phyloP scores from a whole-genome alignment of 1,140 invertebrate species.

The Cyrtorhinus lividipennis region DNA sequence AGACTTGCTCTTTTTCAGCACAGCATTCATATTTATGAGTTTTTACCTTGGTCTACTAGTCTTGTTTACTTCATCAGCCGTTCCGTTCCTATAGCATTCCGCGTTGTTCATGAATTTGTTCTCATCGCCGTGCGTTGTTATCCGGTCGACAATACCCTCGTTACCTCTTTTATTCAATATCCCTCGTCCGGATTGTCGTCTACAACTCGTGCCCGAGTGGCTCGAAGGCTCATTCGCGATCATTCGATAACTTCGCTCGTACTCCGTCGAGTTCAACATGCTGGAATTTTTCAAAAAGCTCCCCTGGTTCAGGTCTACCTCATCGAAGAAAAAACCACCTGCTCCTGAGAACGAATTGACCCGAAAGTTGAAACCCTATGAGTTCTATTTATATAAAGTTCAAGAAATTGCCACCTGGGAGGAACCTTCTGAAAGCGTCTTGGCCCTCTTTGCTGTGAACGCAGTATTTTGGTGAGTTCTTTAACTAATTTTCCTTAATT shows the following conservation, averaged over 20 bases:
- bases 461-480: conserved; percentile 16
- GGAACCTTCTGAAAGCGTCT: neutral
- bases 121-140: neutral
- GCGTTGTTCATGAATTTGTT: neutral
- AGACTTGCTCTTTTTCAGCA: neutral
- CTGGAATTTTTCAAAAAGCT: neutral
- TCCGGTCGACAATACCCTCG: neutral
- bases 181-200: no score
- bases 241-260: neutral
- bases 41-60: neutral
- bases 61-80: neutral
- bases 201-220: no score
- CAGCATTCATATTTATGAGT: neutral
- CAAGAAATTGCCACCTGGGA: conserved; percentile 15
- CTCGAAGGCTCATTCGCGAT: neutral
- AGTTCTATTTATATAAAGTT: conserved; percentile 16
- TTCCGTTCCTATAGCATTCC: neutral
- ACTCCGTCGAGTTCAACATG: neutral
- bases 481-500: no score
- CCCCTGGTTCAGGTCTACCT: neutral
- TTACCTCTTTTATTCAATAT: neutral
- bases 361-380: conserved; percentile 13
- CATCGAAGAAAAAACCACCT: neutral
- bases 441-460: conserved; percentile 14
- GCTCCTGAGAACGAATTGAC: conserved; percentile 12